Conservation (phyloP, 1,140 invertebrate species). For the Drosophila hydei region DNA sequence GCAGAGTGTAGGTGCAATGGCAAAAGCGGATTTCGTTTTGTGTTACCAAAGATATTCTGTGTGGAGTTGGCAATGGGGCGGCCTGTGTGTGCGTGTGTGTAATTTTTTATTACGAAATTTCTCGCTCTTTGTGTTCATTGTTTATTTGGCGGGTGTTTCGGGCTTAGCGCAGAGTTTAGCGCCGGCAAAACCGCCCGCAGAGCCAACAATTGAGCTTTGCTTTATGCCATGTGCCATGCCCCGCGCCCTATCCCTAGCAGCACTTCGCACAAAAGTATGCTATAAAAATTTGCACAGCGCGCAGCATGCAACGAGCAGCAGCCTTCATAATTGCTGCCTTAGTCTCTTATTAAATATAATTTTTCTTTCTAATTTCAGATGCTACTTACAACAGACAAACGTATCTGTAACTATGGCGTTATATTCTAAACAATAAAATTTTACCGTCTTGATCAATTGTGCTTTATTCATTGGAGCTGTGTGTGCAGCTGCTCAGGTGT, state of each 20-base stretch:
- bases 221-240: not conserved
- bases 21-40: conserved; percentile 54
- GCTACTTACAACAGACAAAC: not conserved
- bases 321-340: not conserved
- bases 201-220: conserved; percentile 31
- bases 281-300: conserved; percentile 52
- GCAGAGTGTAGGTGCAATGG: conserved; percentile 39
- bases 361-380: too few species aligned
- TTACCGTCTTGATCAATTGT: conserved; percentile 12
- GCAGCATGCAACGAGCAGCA: conserved; percentile 19
- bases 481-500: too few species aligned
- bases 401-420: not conserved
- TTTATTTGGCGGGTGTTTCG: conserved; percentile 56
- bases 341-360: too few species aligned
- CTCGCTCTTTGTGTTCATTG: conserved; percentile 63
- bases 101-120: conserved; percentile 67
- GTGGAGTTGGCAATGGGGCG: not conserved
- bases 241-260: too few species aligned
- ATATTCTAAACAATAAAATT: conserved; percentile 25
- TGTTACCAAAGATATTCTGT: conserved; percentile 29
- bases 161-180: conserved; percentile 32
- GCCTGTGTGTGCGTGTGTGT: conserved; percentile 31
- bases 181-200: conserved; percentile 58
- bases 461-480: not conserved
- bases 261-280: conserved; percentile 28